Percentiles rank a stretch among this genome's conserved stretches.
Evolutionary conservation across 1,140 invertebrate genomes (phyloP).

Genomic region (Pseudachorutes palmiensis): DNA sequence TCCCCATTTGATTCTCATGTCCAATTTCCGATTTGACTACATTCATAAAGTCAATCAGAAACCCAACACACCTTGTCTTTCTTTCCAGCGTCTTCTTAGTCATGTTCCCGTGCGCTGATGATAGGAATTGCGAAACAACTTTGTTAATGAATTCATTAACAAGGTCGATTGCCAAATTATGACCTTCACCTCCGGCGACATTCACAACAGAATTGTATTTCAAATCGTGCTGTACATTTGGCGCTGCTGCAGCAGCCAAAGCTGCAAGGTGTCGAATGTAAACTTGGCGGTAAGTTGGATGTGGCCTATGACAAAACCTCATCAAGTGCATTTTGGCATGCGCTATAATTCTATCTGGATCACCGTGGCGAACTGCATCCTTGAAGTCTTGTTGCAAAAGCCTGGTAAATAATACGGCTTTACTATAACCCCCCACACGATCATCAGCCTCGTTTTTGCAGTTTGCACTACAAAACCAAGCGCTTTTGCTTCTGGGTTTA

Average conservation of each 20-base stretch:
- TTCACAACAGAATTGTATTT: not conserved
- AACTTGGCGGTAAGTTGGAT: not conserved
- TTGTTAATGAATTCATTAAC: not conserved
- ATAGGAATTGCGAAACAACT: not conserved
- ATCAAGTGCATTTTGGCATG: not conserved
- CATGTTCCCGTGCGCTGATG: not conserved
- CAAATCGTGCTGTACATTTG: not conserved
- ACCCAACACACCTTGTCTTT: not conserved
- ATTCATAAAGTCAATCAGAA: not conserved
- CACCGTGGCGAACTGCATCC: not conserved
- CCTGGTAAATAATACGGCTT: not conserved
- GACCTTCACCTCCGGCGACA: not conserved
- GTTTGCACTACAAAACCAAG: not conserved
- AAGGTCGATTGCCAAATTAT: not conserved
- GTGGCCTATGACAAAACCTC: not conserved
- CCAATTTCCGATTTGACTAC: no score
- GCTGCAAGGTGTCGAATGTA: not conserved
- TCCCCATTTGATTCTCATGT: no score
- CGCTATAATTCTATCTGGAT: not conserved
- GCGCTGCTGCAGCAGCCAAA: not conserved
- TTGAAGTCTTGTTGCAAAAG: not conserved
- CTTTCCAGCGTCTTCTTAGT: not conserved
- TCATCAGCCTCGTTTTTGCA: not conserved
- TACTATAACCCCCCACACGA: not conserved
- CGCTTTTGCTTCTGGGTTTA: no score